Evolutionary conservation across 2,797 vertebrate species (phyloP).

Genomic region (Tragelaphus oryx): DNA sequence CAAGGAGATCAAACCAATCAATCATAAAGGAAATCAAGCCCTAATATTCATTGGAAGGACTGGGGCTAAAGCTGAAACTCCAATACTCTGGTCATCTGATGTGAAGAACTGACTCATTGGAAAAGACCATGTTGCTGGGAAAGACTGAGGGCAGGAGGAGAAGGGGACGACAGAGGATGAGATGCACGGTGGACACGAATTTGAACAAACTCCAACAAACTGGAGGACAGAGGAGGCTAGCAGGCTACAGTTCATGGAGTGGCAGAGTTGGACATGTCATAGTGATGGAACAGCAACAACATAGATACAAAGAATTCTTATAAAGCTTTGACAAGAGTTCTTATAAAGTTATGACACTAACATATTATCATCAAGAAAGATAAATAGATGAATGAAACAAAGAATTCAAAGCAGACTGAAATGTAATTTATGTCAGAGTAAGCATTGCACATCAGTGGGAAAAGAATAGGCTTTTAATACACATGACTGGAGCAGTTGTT

Average conservation of each 20-base stretch:
- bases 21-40: not conserved
- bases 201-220: not conserved
- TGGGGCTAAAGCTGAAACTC: not conserved
- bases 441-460: too few relatives aligned
- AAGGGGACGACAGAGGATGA: not conserved
- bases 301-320: not conserved
- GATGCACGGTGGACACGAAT: not conserved
- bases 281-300: not conserved
- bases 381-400: not conserved
- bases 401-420: not conserved
- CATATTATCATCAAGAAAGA: not conserved
- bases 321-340: not conserved
- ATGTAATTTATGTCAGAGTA: not conserved
- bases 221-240: not conserved
- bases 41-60: not conserved
- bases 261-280: not conserved
- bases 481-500: not conserved
- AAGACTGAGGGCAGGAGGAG: not conserved
- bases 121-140: not conserved
- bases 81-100: not conserved
- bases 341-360: not conserved
- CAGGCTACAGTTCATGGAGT: not conserved
- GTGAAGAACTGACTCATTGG: not conserved
- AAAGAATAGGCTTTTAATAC: not conserved
- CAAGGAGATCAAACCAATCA: not conserved